These are phyloP conservation scores for Acrossocheilus wenchowensis DNA, from an alignment of 2,797 vertebrate genomes.

Conservation along the genomic window DNA sequence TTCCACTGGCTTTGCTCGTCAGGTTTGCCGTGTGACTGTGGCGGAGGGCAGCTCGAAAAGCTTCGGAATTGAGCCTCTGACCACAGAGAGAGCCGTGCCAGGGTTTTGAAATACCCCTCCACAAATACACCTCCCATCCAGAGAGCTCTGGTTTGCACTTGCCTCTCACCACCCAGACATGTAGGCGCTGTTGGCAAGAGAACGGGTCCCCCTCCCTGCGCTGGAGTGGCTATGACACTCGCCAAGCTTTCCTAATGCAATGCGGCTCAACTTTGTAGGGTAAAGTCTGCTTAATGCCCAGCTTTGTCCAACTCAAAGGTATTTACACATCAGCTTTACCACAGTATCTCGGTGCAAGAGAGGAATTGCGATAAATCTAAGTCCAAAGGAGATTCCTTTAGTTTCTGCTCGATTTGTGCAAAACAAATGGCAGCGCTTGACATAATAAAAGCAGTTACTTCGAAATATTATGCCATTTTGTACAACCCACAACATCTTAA, in stretches of 20 bases:
- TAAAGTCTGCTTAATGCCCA: conserved; percentile 48
- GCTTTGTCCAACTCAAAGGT: conserved; percentile 17
- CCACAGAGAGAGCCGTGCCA: conserved; percentile 58
- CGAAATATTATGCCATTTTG: conserved; percentile 3
- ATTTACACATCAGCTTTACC: conserved; percentile 41
- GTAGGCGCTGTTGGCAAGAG: conserved; percentile 58
- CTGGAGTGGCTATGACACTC: conserved; percentile 19
- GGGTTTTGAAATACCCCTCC: conserved; percentile 62
- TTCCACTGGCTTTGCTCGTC: conserved; percentile 54
- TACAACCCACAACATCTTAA: not conserved
- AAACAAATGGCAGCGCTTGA: not conserved
- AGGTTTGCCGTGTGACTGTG: conserved; percentile 40
- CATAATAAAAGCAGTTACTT: not conserved
- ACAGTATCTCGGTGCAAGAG: conserved; percentile 29
- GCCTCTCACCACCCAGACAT: conserved; percentile 59
- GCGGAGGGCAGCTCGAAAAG: conserved; percentile 51
- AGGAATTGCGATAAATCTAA: conserved; percentile 25
- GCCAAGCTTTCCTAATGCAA: conserved; percentile 54
- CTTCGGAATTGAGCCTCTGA: conserved; percentile 59
- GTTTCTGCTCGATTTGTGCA: not conserved
- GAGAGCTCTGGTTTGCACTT: conserved; percentile 46
- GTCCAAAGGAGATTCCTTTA: not conserved
- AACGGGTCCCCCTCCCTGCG: conserved; percentile 44
- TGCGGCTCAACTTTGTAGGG: conserved; percentile 25
- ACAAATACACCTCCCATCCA: conserved; percentile 54